Percentiles rank a stretch among this genome's conserved stretches.
Conservation (phyloP, 2,888 invertebrate species). For the Lasiommata megera region DNA sequence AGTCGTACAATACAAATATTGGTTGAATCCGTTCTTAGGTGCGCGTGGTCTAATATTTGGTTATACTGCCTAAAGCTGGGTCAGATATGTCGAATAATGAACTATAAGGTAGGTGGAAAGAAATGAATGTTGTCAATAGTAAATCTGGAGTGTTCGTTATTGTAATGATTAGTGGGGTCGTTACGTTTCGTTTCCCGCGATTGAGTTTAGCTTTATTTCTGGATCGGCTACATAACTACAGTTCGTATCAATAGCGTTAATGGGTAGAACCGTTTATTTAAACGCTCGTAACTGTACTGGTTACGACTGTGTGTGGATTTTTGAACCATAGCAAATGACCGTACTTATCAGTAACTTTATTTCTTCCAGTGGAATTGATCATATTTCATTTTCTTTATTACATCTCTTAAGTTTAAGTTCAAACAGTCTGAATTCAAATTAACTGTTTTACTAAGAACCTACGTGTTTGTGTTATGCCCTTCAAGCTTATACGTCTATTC, state of each 20-base stretch:
- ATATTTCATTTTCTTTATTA: background rate
- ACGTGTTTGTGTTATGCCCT: too few relatives aligned
- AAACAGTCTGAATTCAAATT: too few relatives aligned
- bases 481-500: too few relatives aligned
- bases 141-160: background rate
- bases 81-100: background rate
- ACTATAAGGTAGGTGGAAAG: background rate
- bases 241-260: slow-evolving; percentile 63
- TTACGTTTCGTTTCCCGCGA: slow-evolving; percentile 40
- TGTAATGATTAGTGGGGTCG: slow-evolving; percentile 27
- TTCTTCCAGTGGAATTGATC: background rate
- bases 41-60: slow-evolving; percentile 71
- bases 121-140: background rate
- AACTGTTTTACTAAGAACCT: too few relatives aligned
- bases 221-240: slow-evolving; percentile 54
- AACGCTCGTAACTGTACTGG: slow-evolving; percentile 71
- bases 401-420: background rate
- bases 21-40: slow-evolving; percentile 71
- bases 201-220: slow-evolving; percentile 70
- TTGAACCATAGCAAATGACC: slow-evolving; percentile 54
- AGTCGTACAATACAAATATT: slow-evolving; percentile 74
- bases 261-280: slow-evolving; percentile 73
- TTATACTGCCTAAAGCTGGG: slow-evolving; percentile 42
- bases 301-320: slow-evolving; percentile 68
- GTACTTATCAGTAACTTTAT: slow-evolving; percentile 40